phyloP scores from a whole-genome alignment of 2,113 vertebrate genomes.

The Sturnus vulgaris region DNA sequence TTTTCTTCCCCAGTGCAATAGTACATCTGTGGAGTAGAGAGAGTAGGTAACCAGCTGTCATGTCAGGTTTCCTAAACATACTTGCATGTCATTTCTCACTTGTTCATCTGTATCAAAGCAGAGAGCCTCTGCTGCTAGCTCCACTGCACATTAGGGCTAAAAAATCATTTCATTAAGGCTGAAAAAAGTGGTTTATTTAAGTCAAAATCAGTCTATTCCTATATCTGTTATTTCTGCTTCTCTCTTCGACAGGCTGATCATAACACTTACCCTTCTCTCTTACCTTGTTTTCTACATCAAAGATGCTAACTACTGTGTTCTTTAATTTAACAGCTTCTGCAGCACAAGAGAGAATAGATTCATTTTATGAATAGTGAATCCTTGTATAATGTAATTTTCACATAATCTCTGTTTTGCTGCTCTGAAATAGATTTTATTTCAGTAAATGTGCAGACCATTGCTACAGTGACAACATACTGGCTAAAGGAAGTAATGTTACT shows the following conservation, averaged over 20 bases:
- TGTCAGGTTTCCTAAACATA: conserved; percentile 54
- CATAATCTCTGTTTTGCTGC: neutral
- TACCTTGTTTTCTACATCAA: conserved; percentile 44
- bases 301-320: conserved; percentile 24
- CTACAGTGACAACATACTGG: neutral
- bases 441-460: neutral
- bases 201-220: conserved; percentile 28
- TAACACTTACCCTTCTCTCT: neutral
- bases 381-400: conserved; percentile 1
- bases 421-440: conserved; percentile 17
- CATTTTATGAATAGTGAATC: conserved; percentile 43
- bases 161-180: conserved; percentile 50
- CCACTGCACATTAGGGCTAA: conserved; percentile 15
- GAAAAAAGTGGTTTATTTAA: conserved; percentile 10
- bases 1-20: conserved; percentile 58
- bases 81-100: conserved; percentile 60
- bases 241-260: neutral
- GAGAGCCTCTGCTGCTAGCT: conserved; percentile 28
- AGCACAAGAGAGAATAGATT: conserved; percentile 37
- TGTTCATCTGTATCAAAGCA: conserved; percentile 58
- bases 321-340: conserved; percentile 64
- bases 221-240: neutral
- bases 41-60: conserved; percentile 64
- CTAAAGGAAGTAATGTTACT: neutral
- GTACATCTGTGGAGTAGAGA: conserved; percentile 56